Base-by-base conservation (phyloP, 2,888 invertebrate species). In the Eupithecia centaureata region DNA sequence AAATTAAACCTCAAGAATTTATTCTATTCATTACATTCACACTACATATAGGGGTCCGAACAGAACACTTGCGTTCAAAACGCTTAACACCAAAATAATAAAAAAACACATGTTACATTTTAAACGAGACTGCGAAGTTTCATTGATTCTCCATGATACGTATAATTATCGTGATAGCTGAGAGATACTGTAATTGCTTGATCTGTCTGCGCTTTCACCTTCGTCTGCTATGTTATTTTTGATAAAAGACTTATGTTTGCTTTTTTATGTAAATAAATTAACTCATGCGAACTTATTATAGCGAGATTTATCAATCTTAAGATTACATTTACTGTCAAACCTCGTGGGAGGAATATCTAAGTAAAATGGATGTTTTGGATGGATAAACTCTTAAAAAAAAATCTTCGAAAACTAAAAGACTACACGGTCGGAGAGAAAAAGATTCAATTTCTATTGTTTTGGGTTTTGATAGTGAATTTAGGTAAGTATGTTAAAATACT, bases 101-200 rank as follows among this genome's bases (percentile, higher is more conserved):
- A 74, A 77, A 79, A 79, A 86, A 84, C 80, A 83, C 81, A 82
- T 60, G 75, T 75, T 77, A 76, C 77, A 80, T 73, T 79, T 78
- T 76, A 58, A 68, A 51, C 64, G 64, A 56, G 64, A 64, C 56
- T 61, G 62, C 22, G 65, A 61, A 62, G 67, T 57, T 63, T 63
- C 65, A 60, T 69, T 69, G 65, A 69, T 72, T 73, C 67, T 70
- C 62, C 57, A 77, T 75, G 74, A 75, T 75, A 75, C 65, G 75
- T 86, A 80, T 85, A 86, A 87, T 88, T 88, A 88, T 81, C 70
- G 75, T 85, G 86, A 87, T 88, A 85, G 81, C 81, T 74, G 74
- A 63, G 73, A 80, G 80, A 81, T 30, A 32, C 18, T 52, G 80
- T 84, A 83, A 84, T 83, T 63, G 74, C 78, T 78, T 67, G 76